These are phyloP conservation scores for Eleutherodactylus coqui DNA, from an alignment of 2,797 vertebrate genomes.

Conservation along the genomic window DNA sequence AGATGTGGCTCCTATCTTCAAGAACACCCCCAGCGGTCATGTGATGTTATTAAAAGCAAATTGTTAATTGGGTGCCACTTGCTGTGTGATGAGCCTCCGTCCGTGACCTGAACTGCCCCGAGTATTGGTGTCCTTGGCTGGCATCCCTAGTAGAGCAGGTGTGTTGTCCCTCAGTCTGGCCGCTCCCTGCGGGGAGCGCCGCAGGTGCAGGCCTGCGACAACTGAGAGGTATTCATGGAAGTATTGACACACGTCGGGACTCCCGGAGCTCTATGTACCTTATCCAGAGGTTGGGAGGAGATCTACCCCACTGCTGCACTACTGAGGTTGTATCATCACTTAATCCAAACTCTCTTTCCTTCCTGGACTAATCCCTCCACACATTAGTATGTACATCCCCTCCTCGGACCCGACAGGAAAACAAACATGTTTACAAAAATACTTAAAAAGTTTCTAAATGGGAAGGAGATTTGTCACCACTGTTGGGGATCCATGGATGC, in stretches of 20 bases:
- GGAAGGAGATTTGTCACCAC: constrained; percentile 10
- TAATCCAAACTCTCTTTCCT: constrained; percentile 42
- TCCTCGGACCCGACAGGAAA: constrained; percentile 41
- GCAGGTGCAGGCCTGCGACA: constrained; percentile 21
- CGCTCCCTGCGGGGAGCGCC: constrained; percentile 29
- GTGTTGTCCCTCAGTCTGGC: constrained; percentile 6
- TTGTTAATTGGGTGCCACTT: no score
- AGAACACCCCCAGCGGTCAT: no score
- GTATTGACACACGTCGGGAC: constrained; percentile 47
- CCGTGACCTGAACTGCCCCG: no score
- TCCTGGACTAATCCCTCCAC: constrained; percentile 52
- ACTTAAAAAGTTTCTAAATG: constrained; percentile 10
- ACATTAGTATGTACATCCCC: constrained; percentile 57
- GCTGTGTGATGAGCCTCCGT: no score
- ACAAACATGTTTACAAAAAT: constrained; percentile 39
- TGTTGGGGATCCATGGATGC: background rate
- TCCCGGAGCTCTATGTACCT: constrained; percentile 28
- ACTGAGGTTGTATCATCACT: background rate
- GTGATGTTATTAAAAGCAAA: no score
- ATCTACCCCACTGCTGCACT: background rate
- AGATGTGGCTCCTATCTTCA: no score
- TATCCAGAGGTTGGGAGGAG: constrained; percentile 12
- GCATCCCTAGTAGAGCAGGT: background rate
- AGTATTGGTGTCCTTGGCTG: background rate
- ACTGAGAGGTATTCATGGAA: background rate